Evolutionary conservation across 2,113 vertebrate species (phyloP).

Genomic region (Meleagris gallopavo): DNA sequence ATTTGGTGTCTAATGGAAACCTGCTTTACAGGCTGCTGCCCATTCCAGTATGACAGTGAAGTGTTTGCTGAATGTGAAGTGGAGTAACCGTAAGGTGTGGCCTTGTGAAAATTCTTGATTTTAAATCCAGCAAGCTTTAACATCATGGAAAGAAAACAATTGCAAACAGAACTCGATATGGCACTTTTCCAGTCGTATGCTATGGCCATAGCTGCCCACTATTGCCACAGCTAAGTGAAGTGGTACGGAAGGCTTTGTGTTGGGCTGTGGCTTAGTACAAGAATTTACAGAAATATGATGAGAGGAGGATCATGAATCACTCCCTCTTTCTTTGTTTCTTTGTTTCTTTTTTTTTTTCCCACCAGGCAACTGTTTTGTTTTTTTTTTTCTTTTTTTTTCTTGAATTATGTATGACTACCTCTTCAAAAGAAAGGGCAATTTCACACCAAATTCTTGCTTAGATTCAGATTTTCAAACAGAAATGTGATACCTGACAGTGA

Average conservation of each 20-base stretch:
- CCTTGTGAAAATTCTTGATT: background rate
- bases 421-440: background rate
- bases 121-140: background rate
- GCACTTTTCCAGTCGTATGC: background rate
- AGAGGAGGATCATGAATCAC: background rate
- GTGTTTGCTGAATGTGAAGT: constrained; percentile 42
- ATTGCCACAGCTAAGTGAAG: background rate
- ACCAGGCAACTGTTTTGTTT: background rate
- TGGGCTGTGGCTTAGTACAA: background rate
- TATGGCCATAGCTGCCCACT: background rate
- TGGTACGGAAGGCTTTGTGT: background rate
- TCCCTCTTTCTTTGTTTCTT: background rate
- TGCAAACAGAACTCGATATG: constrained; percentile 17
- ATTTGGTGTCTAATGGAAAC: background rate
- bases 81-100: background rate
- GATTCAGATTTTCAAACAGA: background rate
- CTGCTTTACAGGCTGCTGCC: constrained; percentile 39
- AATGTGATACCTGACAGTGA: background rate
- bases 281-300: background rate
- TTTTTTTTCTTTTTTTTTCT: background rate
- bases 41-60: background rate
- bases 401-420: background rate
- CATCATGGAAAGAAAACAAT: constrained; percentile 9
- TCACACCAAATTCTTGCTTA: background rate
- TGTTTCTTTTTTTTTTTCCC: background rate